Evolutionary conservation across 1,140 invertebrate species (phyloP).

Genomic region (Drosophila ohnishii): DNA sequence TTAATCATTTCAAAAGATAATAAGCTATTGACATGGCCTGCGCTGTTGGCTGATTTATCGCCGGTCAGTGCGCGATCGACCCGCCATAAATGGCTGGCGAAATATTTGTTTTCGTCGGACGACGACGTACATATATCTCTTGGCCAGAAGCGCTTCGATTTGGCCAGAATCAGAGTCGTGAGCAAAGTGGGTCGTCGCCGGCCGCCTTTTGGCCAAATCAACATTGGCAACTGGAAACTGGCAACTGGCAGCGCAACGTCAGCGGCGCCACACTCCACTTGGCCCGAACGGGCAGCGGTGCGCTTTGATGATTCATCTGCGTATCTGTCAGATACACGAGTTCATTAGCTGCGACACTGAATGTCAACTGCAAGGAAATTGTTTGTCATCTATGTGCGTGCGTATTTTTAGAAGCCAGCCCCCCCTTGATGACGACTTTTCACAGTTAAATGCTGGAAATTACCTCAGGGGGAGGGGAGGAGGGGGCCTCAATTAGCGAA

Average conservation of each 20-base stretch:
- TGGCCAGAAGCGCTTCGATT: constrained; percentile 50
- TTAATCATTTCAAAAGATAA: constrained; percentile 77
- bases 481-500: constrained; percentile 40
- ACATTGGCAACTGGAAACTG: constrained; percentile 34
- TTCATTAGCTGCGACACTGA: constrained; percentile 80
- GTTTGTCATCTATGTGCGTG: constrained; percentile 53
- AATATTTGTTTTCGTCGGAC: constrained; percentile 34
- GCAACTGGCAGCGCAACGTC: constrained; percentile 10
- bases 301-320: constrained; percentile 72
- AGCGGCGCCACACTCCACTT: constrained; percentile 68
- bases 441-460: constrained; percentile 69
- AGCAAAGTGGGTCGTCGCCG: constrained; percentile 68
- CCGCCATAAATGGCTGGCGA: constrained; percentile 42
- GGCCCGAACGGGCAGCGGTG: constrained; percentile 36
- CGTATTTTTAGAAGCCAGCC: constrained; percentile 62
- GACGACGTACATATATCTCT: constrained; percentile 33
- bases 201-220: constrained; percentile 60
- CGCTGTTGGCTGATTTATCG: constrained; percentile 68
- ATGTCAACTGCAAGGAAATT: constrained; percentile 81
- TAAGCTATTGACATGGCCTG: constrained; percentile 61
- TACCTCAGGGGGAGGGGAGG: neutral
- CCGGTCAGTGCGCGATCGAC: constrained; percentile 43
- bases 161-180: constrained; percentile 44
- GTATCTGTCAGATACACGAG: constrained; percentile 80
- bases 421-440: constrained; percentile 38